A percentile compares a stretch with the other conserved stretches of the same genome.
These are phyloP conservation scores for Labroides dimidiatus DNA, from an alignment of 2,797 vertebrate species.

Conservation along the genomic window DNA sequence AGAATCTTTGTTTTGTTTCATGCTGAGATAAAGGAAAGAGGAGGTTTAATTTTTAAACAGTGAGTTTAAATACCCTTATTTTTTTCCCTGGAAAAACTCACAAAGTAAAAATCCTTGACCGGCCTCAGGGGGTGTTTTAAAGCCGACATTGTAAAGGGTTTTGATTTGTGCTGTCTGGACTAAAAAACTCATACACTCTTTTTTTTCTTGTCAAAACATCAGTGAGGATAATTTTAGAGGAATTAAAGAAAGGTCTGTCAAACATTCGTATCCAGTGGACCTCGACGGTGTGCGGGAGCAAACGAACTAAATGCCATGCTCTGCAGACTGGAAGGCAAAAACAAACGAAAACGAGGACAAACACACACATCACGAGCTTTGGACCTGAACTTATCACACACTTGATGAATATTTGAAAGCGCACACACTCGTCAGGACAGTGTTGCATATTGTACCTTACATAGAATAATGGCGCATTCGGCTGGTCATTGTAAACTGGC, in stretches of 20 bases:
- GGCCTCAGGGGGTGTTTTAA: constrained; percentile 1
- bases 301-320: constrained; percentile 31
- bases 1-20: no score
- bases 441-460: constrained; percentile 82
- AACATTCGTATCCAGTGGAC: constrained; percentile 39
- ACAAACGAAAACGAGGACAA: constrained; percentile 34
- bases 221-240: constrained; percentile 21
- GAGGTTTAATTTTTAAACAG: neutral
- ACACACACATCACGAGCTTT: constrained; percentile 53
- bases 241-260: constrained; percentile 4
- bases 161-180: constrained; percentile 26
- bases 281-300: constrained; percentile 39
- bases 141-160: constrained; percentile 14
- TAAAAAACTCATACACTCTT: constrained; percentile 14
- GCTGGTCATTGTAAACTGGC: constrained; percentile 75
- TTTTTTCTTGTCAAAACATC: constrained; percentile 8
- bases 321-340: constrained; percentile 44
- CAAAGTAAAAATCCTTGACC: no score
- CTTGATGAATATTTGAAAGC: constrained; percentile 44
- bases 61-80: no score
- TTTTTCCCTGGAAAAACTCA: neutral
- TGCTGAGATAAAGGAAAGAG: neutral
- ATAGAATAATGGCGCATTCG: constrained; percentile 73
- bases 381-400: constrained; percentile 65
- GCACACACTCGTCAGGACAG: constrained; percentile 66